Evolutionary conservation across 2,797 vertebrate species (phyloP).

Genomic region (Dendrocincla tyrannina): DNA sequence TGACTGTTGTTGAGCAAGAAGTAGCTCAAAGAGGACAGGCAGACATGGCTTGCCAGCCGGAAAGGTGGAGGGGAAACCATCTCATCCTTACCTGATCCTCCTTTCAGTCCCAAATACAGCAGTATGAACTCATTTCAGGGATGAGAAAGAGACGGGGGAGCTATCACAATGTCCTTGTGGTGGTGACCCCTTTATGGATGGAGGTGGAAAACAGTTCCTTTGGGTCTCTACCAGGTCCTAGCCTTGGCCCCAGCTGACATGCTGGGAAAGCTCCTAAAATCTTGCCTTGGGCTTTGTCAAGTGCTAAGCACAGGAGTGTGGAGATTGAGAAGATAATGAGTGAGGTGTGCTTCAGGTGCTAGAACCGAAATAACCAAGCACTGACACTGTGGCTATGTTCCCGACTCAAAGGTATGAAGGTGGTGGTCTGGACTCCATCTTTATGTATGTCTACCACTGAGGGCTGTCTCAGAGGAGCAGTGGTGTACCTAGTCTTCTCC

Average conservation of each 20-base stretch:
- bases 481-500: not conserved
- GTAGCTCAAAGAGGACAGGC: not conserved
- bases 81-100: not conserved
- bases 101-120: not conserved
- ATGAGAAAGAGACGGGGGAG: not conserved
- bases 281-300: not conserved
- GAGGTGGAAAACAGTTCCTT: not conserved
- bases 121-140: not conserved
- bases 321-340: not conserved
- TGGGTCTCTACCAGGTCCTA: not conserved
- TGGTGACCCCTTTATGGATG: not conserved
- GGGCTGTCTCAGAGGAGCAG: not conserved
- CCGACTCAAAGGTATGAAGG: not conserved
- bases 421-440: not conserved
- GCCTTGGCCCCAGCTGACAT: not conserved
- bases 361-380: not conserved
- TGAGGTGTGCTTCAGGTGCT: not conserved
- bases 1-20: not conserved
- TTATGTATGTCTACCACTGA: not conserved
- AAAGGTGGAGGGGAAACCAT: not conserved
- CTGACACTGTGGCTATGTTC: not conserved
- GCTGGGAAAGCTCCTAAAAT: not conserved
- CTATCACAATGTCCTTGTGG: not conserved
- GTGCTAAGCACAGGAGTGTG: not conserved
- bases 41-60: not conserved